phyloP scores from a whole-genome alignment of 2,113 vertebrate species.

The Psephotus haematonotus region DNA sequence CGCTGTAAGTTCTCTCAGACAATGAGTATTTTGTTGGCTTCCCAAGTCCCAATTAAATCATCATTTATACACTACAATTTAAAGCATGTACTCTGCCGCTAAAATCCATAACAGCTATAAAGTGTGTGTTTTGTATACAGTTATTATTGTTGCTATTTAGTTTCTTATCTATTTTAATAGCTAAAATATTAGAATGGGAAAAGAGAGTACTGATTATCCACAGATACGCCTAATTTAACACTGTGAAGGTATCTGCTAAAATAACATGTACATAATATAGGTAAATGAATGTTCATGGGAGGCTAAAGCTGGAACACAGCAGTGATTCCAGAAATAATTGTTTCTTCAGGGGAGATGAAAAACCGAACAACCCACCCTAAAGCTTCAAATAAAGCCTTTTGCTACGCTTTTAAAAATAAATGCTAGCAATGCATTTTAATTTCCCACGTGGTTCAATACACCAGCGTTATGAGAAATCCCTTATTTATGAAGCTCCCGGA shows the following conservation, averaged over 20 bases:
- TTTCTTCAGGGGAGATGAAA: not conserved
- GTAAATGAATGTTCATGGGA: not conserved
- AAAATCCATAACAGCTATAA: not conserved
- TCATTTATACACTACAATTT: constrained; percentile 11
- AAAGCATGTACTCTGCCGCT: not conserved
- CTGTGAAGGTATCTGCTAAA: not conserved
- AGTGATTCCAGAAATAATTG: constrained; percentile 27
- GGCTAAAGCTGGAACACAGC: constrained; percentile 8
- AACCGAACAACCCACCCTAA: not conserved
- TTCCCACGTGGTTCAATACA: constrained; percentile 23
- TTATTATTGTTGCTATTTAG: not conserved
- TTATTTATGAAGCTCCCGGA: not conserved
- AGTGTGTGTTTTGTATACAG: not conserved
- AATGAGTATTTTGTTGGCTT: not conserved
- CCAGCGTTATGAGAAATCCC: not conserved
- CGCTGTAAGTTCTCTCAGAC: constrained; percentile 15
- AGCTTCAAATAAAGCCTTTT: constrained; percentile 28
- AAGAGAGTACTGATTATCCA: constrained; percentile 28
- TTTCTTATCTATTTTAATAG: constrained; percentile 17
- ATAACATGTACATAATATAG: not conserved
- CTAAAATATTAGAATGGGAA: constrained; percentile 26
- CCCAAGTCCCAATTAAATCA: constrained; percentile 4
- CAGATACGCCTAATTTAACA: constrained; percentile 9
- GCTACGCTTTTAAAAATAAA: constrained; percentile 45
- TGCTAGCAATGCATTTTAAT: constrained; percentile 35